Conservation (phyloP, 1,140 invertebrate genomes). For the Lucilia cuprina region DNA sequence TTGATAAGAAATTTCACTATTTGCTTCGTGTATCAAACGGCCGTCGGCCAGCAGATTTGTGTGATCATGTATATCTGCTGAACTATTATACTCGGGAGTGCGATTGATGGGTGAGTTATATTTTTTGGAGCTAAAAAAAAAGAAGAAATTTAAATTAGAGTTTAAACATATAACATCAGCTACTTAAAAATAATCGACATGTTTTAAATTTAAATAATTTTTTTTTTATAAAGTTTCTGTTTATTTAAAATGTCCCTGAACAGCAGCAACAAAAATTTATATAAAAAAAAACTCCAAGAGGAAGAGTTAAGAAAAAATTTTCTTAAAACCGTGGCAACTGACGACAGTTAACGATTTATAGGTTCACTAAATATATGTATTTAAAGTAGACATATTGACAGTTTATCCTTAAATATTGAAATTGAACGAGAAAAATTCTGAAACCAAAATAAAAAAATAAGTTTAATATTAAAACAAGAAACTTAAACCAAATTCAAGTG, state of each 20-base stretch:
- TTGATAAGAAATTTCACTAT: slow-evolving; percentile 49
- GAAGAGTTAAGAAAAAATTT: slow-evolving; percentile 5
- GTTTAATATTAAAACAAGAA: slow-evolving; percentile 6
- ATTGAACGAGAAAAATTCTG: slow-evolving; percentile 36
- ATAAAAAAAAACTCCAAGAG: neutral
- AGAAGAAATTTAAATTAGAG: slow-evolving; percentile 36
- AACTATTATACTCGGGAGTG: slow-evolving; percentile 54
- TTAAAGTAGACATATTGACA: slow-evolving; percentile 43
- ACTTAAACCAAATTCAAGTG: slow-evolving; percentile 33
- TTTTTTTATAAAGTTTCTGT: neutral
- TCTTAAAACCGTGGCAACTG: slow-evolving; percentile 30
- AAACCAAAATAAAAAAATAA: slow-evolving; percentile 15
- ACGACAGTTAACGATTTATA: slow-evolving; percentile 40
- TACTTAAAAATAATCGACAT: neutral
- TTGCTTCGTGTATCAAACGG: slow-evolving; percentile 50
- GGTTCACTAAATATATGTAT: slow-evolving; percentile 40
- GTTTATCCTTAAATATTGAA: slow-evolving; percentile 41
- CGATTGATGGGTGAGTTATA: slow-evolving; percentile 49
- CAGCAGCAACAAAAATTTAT: slow-evolving; percentile 3
- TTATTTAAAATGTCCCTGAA: neutral
- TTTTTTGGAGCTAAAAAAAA: slow-evolving; percentile 51
- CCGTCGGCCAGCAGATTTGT: slow-evolving; percentile 46
- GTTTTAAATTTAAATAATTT: neutral
- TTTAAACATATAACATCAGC: neutral
- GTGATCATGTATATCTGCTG: slow-evolving; percentile 52